Percentiles rank a stretch among this genome's conserved stretches.
phyloP scores from a whole-genome alignment of 53 echinoderm and acorn worm genomes.

The Mesocentrotus franciscanus region DNA sequence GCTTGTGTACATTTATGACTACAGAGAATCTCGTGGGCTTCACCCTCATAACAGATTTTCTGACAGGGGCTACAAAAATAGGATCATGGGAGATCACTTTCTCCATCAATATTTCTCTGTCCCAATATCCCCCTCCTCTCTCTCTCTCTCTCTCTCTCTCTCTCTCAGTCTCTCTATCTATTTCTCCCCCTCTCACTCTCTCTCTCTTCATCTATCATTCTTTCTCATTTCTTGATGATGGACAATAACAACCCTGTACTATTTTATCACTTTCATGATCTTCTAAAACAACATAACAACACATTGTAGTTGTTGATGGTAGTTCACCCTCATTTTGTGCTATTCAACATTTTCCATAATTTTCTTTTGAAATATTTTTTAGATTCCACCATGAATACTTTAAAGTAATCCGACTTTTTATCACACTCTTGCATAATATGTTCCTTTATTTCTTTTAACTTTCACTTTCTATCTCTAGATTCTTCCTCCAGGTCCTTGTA shows the following conservation, averaged over 20 bases:
- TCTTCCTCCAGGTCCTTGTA: too few species aligned
- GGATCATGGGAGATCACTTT: constrained; percentile 8
- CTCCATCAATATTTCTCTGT: constrained; percentile 41
- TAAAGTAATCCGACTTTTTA: too few species aligned
- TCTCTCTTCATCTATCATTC: background rate
- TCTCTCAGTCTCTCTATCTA: background rate
- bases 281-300: background rate
- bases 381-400: too few species aligned
- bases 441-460: too few species aligned
- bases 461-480: too few species aligned
- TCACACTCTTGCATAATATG: too few species aligned
- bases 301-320: too few species aligned
- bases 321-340: too few species aligned
- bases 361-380: background rate
- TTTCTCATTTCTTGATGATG: background rate
- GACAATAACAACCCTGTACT: background rate
- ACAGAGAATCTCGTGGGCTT: background rate
- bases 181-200: background rate
- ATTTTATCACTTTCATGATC: background rate
- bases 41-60: background rate
- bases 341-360: background rate
- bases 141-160: background rate
- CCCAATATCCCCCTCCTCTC: background rate
- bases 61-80: constrained; percentile 27
- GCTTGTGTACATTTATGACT: constrained; percentile 53